A percentile compares a stretch with the other conserved stretches of the same genome.
Conservation (phyloP, 2,113 vertebrate genomes). For the Coregonus clupeaformis region DNA sequence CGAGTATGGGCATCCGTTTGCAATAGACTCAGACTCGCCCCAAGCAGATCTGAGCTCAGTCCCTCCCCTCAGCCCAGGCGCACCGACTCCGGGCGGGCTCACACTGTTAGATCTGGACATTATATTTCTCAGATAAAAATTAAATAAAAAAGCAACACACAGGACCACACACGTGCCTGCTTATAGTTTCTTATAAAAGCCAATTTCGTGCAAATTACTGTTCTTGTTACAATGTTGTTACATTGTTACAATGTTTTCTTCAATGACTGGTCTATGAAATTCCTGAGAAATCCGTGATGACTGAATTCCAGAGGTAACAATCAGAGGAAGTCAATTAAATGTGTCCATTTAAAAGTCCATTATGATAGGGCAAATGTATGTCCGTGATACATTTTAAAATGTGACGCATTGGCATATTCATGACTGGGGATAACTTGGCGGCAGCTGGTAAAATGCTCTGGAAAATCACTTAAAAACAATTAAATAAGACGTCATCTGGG, state of each 20-base stretch:
- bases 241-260: neutral
- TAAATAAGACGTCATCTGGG: constrained; percentile 44
- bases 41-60: constrained; percentile 90
- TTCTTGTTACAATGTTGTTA: neutral
- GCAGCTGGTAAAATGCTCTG: neutral
- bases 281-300: neutral
- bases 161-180: neutral
- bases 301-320: too few relatives aligned
- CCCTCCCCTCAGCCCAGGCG: constrained; percentile 79
- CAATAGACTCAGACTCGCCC: constrained; percentile 88
- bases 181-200: neutral
- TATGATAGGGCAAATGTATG: too few relatives aligned
- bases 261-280: neutral
- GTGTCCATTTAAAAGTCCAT: too few relatives aligned
- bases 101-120: constrained; percentile 95
- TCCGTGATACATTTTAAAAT: neutral
- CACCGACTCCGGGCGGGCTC: constrained; percentile 87
- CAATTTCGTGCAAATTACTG: neutral
- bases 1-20: constrained; percentile 90
- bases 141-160: neutral
- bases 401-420: too few relatives aligned
- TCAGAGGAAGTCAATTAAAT: too few relatives aligned
- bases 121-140: neutral
- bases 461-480: constrained; percentile 41
- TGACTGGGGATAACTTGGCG: neutral